A percentile compares a stretch with the other conserved stretches of the same genome.
Conservation (phyloP, 2,113 vertebrate species). For the Cinclus cinclus region DNA sequence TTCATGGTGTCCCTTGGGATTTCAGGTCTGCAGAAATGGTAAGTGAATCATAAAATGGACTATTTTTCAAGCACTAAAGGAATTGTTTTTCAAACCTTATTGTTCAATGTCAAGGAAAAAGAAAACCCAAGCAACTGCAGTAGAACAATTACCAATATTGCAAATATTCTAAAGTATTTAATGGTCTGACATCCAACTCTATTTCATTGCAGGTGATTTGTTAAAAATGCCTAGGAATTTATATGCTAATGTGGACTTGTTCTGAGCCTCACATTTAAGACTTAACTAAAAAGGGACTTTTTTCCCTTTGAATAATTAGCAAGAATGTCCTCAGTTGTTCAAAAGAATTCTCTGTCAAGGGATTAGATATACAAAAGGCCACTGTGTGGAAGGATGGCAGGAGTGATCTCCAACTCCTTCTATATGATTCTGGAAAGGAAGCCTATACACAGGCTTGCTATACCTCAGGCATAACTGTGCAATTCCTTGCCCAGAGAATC, state of each 20-base stretch:
- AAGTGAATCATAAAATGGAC: neutral
- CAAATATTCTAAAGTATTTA: neutral
- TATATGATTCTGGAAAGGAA: neutral
- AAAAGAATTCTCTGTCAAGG: neutral
- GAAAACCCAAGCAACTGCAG: neutral
- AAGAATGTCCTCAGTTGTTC: rapidly evolving
- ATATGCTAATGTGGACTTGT: neutral
- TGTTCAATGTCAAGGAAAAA: neutral
- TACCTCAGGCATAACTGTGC: neutral
- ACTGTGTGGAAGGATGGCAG: neutral
- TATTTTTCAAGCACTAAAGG: neutral
- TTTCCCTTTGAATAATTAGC: neutral
- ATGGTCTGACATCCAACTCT: neutral
- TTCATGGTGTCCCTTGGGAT: neutral
- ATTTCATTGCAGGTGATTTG: neutral
- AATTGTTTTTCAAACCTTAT: neutral
- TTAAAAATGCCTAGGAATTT: neutral
- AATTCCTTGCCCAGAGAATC: neutral
- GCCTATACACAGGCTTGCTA: neutral
- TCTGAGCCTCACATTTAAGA: neutral
- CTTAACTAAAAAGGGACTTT: neutral
- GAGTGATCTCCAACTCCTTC: neutral
- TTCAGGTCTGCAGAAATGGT: neutral
- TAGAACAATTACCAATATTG: neutral
- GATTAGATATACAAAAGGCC: neutral